These are phyloP conservation scores for Apeltes quadracus DNA, from an alignment of 2,113 vertebrate genomes.

Conservation along the genomic window DNA sequence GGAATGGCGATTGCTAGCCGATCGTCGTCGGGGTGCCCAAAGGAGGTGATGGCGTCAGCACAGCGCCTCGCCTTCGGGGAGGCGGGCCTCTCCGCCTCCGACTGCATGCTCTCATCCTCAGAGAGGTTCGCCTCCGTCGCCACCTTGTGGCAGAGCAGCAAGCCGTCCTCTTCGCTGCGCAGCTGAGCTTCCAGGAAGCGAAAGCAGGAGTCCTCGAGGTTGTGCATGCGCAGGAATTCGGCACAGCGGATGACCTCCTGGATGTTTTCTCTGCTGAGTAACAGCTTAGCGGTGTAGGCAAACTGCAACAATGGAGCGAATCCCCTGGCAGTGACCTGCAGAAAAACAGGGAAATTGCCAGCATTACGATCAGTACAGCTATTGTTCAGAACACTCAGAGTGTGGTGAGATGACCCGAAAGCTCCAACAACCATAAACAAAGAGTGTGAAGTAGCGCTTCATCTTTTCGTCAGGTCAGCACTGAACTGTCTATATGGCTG, in stretches of 20 bases:
- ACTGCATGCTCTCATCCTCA: conserved; percentile 89
- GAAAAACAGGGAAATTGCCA: conserved; percentile 84
- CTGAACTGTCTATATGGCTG: conserved; percentile 48
- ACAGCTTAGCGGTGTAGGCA: conserved; percentile 98
- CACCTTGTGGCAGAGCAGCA: conserved; percentile 89
- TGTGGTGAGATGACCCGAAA: conserved; percentile 80
- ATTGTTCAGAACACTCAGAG: conserved; percentile 79
- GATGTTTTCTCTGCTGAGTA: conserved; percentile 99
- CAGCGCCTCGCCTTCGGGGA: conserved; percentile 84
- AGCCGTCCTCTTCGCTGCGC: conserved; percentile 90
- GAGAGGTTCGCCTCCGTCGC: conserved; percentile 81
- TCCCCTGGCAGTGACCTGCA: conserved; percentile 97
- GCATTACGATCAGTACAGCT: conserved; percentile 83
- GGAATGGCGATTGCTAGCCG: conserved; percentile 79
- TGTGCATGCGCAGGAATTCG: conserved; percentile 98
- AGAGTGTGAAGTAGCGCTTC: conserved; percentile 77
- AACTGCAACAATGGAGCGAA: conserved; percentile 99
- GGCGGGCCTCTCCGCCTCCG: conserved; percentile 81
- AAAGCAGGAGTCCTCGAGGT: conserved; percentile 99
- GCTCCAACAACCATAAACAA: conserved; percentile 78
- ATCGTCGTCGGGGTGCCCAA: conserved; percentile 82
- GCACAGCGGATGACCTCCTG: conserved; percentile 98
- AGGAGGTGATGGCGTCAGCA: conserved; percentile 81
- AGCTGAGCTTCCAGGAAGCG: conserved; percentile 97
- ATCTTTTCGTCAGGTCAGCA: conserved; percentile 76